Evolutionary conservation across 1,140 invertebrate species (phyloP).

Genomic region (Aporrectodea caliginosa): DNA sequence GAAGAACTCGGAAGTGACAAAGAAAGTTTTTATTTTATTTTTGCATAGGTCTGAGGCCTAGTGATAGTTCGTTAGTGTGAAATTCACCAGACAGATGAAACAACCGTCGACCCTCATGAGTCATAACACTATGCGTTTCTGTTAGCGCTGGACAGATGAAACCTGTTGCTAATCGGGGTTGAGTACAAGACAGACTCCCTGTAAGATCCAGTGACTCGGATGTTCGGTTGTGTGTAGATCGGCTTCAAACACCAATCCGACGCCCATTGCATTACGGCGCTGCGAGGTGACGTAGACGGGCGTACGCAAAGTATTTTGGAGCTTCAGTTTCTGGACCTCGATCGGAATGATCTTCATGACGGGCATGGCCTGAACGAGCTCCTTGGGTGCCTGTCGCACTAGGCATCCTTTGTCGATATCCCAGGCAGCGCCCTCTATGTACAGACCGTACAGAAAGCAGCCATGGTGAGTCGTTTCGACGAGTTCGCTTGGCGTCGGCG

Average conservation of each 20-base stretch:
- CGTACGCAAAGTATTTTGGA: constrained; percentile 74
- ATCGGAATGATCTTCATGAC: constrained; percentile 75
- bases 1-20: too few species aligned
- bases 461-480: constrained; percentile 60
- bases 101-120: too few species aligned
- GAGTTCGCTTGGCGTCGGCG: constrained; percentile 63
- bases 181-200: constrained; percentile 73
- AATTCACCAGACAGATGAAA: too few species aligned
- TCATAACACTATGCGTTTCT: too few species aligned
- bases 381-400: constrained; percentile 68
- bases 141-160: too few species aligned
- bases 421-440: constrained; percentile 61
- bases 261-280: constrained; percentile 74
- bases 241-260: constrained; percentile 76
- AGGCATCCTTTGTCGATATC: constrained; percentile 68
- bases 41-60: too few species aligned
- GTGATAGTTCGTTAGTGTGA: too few species aligned
- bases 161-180: constrained; percentile 61
- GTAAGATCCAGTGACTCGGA: constrained; percentile 74
- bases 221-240: constrained; percentile 71
- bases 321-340: constrained; percentile 70
- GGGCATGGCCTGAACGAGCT: constrained; percentile 73
- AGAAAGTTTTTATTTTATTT: too few species aligned
- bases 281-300: constrained; percentile 78
- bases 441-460: constrained; percentile 39